These are phyloP conservation scores for Tridacna gigas DNA, from an alignment of 2,888 invertebrate genomes.

Conservation along the genomic window DNA sequence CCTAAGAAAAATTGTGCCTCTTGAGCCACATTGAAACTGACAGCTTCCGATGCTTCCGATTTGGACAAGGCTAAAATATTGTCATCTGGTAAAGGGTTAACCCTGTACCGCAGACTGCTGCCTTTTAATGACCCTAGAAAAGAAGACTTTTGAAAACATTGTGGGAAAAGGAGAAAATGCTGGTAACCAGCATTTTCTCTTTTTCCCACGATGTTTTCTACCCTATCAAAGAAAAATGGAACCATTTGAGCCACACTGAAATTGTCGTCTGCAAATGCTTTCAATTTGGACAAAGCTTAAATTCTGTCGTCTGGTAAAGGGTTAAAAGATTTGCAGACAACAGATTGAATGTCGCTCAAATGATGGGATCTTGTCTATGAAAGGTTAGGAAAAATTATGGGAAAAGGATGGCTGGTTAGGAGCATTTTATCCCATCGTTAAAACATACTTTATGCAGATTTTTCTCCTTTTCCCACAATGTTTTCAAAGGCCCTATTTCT, in stretches of 20 bases:
- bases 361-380: no score
- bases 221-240: neutral
- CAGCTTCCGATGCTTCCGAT: neutral
- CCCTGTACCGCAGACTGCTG: neutral
- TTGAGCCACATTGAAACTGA: neutral
- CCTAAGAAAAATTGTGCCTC: neutral
- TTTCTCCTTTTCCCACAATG: neutral
- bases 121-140: neutral
- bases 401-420: no score
- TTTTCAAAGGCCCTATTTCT: no score
- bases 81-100: neutral
- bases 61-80: neutral
- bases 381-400: no score
- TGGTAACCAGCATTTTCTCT: conserved; percentile 4
- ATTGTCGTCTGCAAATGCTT: neutral
- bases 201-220: conserved; percentile 1
- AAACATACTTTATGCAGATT: neutral
- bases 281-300: neutral
- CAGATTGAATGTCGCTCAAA: no score
- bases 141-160: neutral
- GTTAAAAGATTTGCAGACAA: conserved; percentile 11
- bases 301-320: neutral
- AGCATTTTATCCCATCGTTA: no score
- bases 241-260: neutral
- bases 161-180: neutral